phyloP scores from a whole-genome alignment of 1,140 invertebrate species.

The Drosophila athabasca region DNA sequence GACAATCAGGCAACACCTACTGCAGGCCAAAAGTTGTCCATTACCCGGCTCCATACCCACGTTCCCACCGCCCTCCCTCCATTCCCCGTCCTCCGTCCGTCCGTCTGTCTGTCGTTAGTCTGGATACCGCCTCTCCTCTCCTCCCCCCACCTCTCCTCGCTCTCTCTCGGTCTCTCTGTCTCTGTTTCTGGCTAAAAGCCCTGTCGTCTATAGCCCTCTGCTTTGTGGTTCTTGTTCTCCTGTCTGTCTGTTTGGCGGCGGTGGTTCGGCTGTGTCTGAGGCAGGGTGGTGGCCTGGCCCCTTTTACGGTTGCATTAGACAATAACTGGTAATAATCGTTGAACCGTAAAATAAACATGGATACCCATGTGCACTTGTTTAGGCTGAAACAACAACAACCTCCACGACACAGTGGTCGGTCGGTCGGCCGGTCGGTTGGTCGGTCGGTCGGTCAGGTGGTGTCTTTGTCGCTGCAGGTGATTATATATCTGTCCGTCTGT shows the following conservation, averaged over 20 bases:
- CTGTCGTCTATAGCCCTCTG: constrained; percentile 9
- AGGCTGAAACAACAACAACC: constrained; percentile 60
- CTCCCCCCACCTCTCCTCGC: not conserved
- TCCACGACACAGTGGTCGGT: constrained; percentile 41
- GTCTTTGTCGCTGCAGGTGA: constrained; percentile 59
- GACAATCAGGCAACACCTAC: constrained; percentile 61
- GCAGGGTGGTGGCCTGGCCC: constrained; percentile 42
- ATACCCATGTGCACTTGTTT: constrained; percentile 78
- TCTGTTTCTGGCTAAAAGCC: too few species aligned
- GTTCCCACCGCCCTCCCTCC: not conserved
- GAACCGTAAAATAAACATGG: constrained; percentile 82
- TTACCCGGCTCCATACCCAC: constrained; percentile 11
- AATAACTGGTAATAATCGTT: constrained; percentile 82
- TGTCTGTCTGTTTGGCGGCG: constrained; percentile 4
- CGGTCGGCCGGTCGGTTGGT: constrained; percentile 37
- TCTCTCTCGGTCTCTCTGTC: too few species aligned
- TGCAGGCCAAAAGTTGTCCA: constrained; percentile 42
- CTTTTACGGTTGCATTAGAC: constrained; percentile 73
- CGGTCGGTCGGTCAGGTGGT: constrained; percentile 36
- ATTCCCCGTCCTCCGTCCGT: constrained; percentile 1
- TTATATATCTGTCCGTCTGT: constrained; percentile 38
- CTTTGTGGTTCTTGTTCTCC: constrained; percentile 60
- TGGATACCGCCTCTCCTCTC: constrained; percentile 8
- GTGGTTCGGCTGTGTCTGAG: constrained; percentile 1
- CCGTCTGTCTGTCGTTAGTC: constrained; percentile 24